Evolutionary conservation across 2,888 invertebrate species (phyloP).

Genomic region (Drosophila dives): DNA sequence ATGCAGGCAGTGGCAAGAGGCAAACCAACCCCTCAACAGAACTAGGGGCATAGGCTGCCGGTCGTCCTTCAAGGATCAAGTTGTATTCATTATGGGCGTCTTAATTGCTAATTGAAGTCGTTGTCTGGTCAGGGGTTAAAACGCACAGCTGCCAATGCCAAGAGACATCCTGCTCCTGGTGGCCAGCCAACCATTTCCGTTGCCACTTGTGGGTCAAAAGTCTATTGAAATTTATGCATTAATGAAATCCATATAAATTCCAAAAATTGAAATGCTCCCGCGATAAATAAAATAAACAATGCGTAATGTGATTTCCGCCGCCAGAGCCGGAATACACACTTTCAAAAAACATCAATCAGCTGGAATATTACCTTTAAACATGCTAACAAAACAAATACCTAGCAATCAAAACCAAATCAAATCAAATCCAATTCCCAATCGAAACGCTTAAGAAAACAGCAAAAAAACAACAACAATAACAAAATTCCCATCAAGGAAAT

Average conservation of each 20-base stretch:
- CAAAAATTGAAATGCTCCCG: conserved; percentile 37
- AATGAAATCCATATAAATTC: conserved; percentile 22
- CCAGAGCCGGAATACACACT: conserved; percentile 42
- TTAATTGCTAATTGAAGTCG: conserved; percentile 61
- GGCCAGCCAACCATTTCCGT: conserved; percentile 59
- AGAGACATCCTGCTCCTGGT: conserved; percentile 14
- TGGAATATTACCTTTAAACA: conserved; percentile 73
- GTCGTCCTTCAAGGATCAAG: conserved; percentile 35
- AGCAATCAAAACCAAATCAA: conserved; percentile 62
- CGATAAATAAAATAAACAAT: conserved; percentile 61
- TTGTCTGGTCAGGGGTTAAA: conserved; percentile 22
- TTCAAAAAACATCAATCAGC: conserved; percentile 71
- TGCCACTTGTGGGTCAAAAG: conserved; percentile 18
- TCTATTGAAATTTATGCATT: conserved; percentile 47
- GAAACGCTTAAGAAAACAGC: conserved; percentile 66
- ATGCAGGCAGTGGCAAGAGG: too few relatives aligned
- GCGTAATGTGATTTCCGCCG: conserved; percentile 65
- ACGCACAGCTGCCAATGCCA: conserved; percentile 62
- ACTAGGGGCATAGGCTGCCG: neutral
- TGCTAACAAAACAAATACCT: conserved; percentile 77
- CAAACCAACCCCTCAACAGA: conserved; percentile 41
- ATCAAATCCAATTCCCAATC: conserved; percentile 59
- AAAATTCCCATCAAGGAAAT: conserved; percentile 63
- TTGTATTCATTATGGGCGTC: conserved; percentile 31
- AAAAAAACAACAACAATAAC: conserved; percentile 28